phyloP scores from a whole-genome alignment of 1,140 invertebrate species.

The Laodelphax striatellus region DNA sequence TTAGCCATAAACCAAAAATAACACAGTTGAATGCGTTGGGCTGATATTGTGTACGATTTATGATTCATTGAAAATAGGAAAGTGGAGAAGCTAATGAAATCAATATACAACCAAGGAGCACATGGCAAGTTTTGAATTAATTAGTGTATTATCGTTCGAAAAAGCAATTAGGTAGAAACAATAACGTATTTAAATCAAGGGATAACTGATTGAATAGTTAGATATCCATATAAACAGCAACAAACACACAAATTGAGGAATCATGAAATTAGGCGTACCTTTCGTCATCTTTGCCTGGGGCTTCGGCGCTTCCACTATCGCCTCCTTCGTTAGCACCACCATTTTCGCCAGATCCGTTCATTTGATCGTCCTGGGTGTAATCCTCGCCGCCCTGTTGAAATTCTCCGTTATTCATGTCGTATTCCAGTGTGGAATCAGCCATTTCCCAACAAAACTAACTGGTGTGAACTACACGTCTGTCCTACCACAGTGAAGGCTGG shows the following conservation, averaged over 20 bases:
- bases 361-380: conserved; percentile 35
- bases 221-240: neutral
- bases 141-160: too few species aligned
- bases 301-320: conserved; percentile 48
- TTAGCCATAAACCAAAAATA: too few species aligned
- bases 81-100: too few species aligned
- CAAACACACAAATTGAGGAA: neutral
- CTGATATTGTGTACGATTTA: too few species aligned
- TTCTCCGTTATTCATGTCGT: conserved; percentile 16
- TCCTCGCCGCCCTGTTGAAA: conserved; percentile 14
- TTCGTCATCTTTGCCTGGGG: conserved; percentile 58
- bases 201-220: too few species aligned
- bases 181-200: too few species aligned
- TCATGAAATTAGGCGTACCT: conserved; percentile 38
- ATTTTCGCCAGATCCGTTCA: conserved; percentile 43
- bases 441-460: conserved; percentile 7
- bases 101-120: too few species aligned
- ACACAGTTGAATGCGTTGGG: too few species aligned
- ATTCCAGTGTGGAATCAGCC: conserved; percentile 17
- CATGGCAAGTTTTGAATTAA: too few species aligned
- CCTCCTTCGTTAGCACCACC: conserved; percentile 45
- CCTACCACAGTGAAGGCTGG: conserved; percentile 3
- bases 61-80: too few species aligned
- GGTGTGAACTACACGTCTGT: conserved; percentile 5
- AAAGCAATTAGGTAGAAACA: too few species aligned